phyloP scores from a whole-genome alignment of 1,140 invertebrate species.

The Formica selysi region DNA sequence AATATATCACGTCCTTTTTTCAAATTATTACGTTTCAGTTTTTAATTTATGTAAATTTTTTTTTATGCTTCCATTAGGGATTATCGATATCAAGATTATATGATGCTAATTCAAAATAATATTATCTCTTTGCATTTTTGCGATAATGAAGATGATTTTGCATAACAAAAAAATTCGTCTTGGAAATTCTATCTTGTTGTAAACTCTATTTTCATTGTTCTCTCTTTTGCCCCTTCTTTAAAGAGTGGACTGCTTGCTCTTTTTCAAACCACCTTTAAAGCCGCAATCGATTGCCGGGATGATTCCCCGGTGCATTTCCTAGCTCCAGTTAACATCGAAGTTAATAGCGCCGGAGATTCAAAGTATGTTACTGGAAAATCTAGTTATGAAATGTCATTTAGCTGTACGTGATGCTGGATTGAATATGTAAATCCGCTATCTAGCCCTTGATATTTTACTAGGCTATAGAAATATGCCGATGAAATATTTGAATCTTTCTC shows the following conservation, averaged over 20 bases:
- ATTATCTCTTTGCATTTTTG: not conserved
- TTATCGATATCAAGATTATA: not conserved
- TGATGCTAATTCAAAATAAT: not conserved
- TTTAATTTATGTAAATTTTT: not conserved
- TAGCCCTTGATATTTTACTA: slow-evolving; percentile 34
- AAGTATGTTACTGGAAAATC: slow-evolving; percentile 47
- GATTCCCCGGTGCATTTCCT: slow-evolving; percentile 30
- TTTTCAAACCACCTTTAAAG: slow-evolving; percentile 63
- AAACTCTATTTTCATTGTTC: slow-evolving; percentile 35
- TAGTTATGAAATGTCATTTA: slow-evolving; percentile 40
- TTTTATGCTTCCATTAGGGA: not conserved
- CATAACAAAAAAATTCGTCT: not conserved
- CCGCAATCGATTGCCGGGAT: slow-evolving; percentile 66
- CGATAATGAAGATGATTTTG: not conserved
- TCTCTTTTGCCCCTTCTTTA: slow-evolving; percentile 37
- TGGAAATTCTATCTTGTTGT: slow-evolving; percentile 17
- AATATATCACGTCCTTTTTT: not conserved
- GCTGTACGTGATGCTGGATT: slow-evolving; percentile 10
- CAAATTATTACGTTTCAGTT: not conserved
- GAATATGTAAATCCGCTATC: slow-evolving; percentile 50
- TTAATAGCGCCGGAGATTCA: slow-evolving; percentile 65
- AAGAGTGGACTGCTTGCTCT: slow-evolving; percentile 42
- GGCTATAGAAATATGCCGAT: not conserved
- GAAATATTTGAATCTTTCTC: not conserved
- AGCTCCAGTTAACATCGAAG: slow-evolving; percentile 50